A percentile compares a stretch with the other conserved stretches of the same genome.
Conservation (phyloP, 2,113 vertebrate species). For the Jaculus jaculus region DNA sequence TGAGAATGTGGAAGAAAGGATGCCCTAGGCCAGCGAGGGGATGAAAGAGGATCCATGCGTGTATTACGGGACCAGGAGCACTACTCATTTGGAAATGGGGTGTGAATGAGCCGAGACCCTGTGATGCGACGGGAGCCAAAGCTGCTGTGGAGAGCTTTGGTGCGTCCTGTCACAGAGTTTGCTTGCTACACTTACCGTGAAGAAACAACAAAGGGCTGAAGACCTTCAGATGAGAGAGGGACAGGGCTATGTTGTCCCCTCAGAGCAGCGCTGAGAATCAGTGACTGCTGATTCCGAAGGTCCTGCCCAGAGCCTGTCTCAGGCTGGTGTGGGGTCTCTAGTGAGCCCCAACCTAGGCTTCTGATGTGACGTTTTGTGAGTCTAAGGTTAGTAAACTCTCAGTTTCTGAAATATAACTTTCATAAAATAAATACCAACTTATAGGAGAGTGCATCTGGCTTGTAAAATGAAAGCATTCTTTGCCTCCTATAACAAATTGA, state of each 20-base stretch:
- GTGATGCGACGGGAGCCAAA: background rate
- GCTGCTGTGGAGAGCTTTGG: background rate
- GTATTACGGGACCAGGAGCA: background rate
- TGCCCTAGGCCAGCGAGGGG: background rate
- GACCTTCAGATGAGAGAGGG: background rate
- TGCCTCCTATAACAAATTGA: background rate
- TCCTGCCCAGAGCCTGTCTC: background rate
- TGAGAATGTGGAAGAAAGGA: background rate
- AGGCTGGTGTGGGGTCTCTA: background rate
- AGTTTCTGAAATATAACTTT: background rate
- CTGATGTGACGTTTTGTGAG: background rate
- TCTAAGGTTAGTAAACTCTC: background rate
- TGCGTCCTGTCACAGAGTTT: background rate
- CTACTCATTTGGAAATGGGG: background rate
- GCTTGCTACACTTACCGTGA: background rate
- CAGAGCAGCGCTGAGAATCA: background rate
- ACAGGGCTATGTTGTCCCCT: background rate
- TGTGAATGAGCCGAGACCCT: background rate
- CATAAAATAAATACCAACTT: background rate
- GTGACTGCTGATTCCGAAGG: background rate
- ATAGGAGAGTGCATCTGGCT: background rate
- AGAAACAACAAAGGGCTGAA: background rate
- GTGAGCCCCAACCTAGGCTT: background rate
- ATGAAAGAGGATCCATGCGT: background rate
- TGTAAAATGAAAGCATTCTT: background rate